Evolutionary conservation across 2,797 vertebrate genomes (phyloP).

Genomic region (Alfaro cultratus): DNA sequence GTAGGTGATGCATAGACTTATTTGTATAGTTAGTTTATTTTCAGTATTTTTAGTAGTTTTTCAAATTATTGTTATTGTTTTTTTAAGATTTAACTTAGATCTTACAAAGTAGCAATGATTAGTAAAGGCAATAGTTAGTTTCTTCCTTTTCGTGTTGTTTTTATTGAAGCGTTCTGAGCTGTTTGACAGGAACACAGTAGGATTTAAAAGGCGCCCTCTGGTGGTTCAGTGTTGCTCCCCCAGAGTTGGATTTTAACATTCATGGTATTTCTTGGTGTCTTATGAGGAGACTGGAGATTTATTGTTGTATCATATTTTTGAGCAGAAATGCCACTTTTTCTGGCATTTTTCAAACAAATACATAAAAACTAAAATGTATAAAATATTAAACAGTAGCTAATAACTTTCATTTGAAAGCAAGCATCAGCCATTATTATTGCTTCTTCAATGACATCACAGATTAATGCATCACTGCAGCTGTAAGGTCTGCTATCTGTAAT

Average conservation of each 20-base stretch:
- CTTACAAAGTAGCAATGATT: constrained; percentile 48
- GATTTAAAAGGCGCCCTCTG: not conserved
- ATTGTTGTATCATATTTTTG: not conserved
- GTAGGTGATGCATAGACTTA: not conserved
- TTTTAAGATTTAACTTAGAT: constrained; percentile 27
- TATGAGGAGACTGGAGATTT: not conserved
- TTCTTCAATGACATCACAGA: not conserved
- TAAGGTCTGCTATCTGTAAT: not conserved
- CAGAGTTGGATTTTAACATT: not conserved
- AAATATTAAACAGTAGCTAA: not conserved
- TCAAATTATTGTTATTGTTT: not conserved
- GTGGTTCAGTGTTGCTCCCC: not conserved
- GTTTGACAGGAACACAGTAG: not conserved
- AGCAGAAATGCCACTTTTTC: not conserved
- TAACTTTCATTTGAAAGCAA: not conserved
- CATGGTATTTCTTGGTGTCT: not conserved
- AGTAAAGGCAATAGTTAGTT: constrained; percentile 11
- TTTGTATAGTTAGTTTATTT: not conserved
- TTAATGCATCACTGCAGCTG: not conserved
- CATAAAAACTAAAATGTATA: not conserved
- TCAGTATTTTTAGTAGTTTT: constrained; percentile 26
- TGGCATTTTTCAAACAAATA: not conserved
- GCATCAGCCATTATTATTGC: not conserved
- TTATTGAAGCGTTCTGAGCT: not conserved
- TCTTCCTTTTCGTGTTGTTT: not conserved